Evolutionary conservation across 2,888 invertebrate species (phyloP).

Genomic region (Colostygia pectinataria): DNA sequence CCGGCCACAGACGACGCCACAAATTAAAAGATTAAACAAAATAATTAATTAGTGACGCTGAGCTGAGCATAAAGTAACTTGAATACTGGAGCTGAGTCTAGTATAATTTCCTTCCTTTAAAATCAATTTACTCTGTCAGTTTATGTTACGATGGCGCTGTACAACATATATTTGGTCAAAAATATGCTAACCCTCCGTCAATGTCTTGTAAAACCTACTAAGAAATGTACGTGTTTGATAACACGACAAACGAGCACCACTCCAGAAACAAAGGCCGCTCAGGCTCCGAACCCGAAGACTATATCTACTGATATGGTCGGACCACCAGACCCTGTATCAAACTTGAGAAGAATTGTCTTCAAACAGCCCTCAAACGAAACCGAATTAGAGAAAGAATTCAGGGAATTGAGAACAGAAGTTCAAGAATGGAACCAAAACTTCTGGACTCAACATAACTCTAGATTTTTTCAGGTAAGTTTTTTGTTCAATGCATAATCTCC

Average conservation of each 20-base stretch:
- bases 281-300: conserved; percentile 65
- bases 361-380: conserved; percentile 86
- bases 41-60: no score
- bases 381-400: conserved; percentile 83
- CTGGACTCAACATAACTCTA: conserved; percentile 91
- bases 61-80: no score
- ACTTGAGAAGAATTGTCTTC: conserved; percentile 88
- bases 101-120: no score
- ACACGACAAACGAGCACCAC: conserved; percentile 49
- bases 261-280: conserved; percentile 56
- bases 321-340: conserved; percentile 91
- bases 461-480: conserved; percentile 84
- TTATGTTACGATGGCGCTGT: conserved; percentile 26
- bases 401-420: conserved; percentile 86
- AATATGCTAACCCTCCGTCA: conserved; percentile 15
- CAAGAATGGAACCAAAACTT: conserved; percentile 93
- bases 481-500: no score
- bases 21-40: no score
- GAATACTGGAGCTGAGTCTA: no score
- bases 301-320: conserved; percentile 86
- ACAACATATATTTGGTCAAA: conserved; percentile 22
- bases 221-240: conserved; percentile 33
- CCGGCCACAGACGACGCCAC: no score
- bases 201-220: conserved; percentile 32
- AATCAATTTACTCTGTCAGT: no score